Conservation (phyloP, 2,888 invertebrate genomes). For the Synergus itoensis region DNA sequence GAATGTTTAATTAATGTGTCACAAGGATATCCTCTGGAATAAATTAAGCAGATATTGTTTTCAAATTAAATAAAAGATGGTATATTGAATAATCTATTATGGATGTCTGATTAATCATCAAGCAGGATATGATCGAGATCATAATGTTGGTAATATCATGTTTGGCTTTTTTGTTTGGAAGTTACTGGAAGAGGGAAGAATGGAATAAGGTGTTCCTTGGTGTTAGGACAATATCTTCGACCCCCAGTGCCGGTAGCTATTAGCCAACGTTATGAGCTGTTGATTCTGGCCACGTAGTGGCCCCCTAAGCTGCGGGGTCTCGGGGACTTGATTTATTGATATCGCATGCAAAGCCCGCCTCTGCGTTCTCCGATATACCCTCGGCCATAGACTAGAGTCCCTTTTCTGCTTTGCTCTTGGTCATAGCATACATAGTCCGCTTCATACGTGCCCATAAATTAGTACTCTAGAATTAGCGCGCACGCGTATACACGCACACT, state of each 20-base stretch:
- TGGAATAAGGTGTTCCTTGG: slow-evolving; percentile 74
- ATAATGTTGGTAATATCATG: background rate
- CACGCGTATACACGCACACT: slow-evolving; percentile 54
- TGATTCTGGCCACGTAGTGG: slow-evolving; percentile 78
- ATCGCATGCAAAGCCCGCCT: slow-evolving; percentile 78
- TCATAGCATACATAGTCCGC: slow-evolving; percentile 62
- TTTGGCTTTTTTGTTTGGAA: background rate
- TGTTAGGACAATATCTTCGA: slow-evolving; percentile 76
- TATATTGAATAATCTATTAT: background rate
- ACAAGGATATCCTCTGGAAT: background rate
- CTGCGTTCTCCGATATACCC: slow-evolving; percentile 58
- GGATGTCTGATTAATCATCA: background rate
- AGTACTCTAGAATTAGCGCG: slow-evolving; percentile 74
- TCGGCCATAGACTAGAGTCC: slow-evolving; percentile 62
- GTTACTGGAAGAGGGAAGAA: background rate
- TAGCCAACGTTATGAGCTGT: slow-evolving; percentile 78
- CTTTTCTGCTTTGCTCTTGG: slow-evolving; percentile 63
- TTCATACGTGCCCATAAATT: slow-evolving; percentile 74
- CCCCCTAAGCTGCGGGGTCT: slow-evolving; percentile 75
- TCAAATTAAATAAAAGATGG: background rate
- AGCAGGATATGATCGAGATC: background rate
- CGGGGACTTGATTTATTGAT: slow-evolving; percentile 78
- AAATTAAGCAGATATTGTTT: background rate
- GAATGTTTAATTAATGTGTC: background rate
- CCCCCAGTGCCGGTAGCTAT: slow-evolving; percentile 74